Evolutionary conservation across 2,888 invertebrate genomes (phyloP).

Genomic region (Blera fallax): DNA sequence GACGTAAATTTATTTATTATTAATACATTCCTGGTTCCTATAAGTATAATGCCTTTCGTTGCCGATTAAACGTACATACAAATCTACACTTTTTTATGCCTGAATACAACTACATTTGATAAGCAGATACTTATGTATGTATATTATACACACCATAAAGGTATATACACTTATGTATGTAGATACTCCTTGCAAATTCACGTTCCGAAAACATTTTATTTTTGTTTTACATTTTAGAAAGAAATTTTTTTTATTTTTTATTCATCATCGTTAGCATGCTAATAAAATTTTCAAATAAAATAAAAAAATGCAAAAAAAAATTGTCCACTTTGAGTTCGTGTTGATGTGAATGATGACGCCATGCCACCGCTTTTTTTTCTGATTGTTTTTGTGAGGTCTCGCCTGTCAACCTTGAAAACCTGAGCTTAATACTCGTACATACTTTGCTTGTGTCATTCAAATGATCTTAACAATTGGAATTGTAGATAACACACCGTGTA

Average conservation of each 20-base stretch:
- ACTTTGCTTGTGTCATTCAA: constrained; percentile 47
- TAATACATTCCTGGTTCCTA: too few relatives aligned
- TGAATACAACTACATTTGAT: too few relatives aligned
- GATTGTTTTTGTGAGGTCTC: constrained; percentile 31
- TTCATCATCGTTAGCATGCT: constrained; percentile 15
- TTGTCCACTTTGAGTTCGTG: constrained; percentile 29
- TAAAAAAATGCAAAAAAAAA: constrained; percentile 1
- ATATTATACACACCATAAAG: too few relatives aligned
- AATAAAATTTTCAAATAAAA: constrained; percentile 42
- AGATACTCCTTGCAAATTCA: too few relatives aligned
- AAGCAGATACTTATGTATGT: too few relatives aligned
- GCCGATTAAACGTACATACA: too few relatives aligned
- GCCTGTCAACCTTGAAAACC: constrained; percentile 58
- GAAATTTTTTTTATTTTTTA: background rate
- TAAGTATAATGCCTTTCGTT: too few relatives aligned
- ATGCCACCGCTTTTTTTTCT: constrained; percentile 44
- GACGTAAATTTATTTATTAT: too few relatives aligned
- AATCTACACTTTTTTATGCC: too few relatives aligned
- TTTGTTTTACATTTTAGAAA: background rate
- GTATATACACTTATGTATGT: too few relatives aligned
- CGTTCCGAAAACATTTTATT: too few relatives aligned
- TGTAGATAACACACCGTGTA: constrained; percentile 14
- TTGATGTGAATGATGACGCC: constrained; percentile 48
- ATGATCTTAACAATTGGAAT: constrained; percentile 47
- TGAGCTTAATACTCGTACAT: constrained; percentile 39